These are phyloP conservation scores for Lethrus apterus DNA, from an alignment of 1,140 invertebrate genomes.

Conservation along the genomic window DNA sequence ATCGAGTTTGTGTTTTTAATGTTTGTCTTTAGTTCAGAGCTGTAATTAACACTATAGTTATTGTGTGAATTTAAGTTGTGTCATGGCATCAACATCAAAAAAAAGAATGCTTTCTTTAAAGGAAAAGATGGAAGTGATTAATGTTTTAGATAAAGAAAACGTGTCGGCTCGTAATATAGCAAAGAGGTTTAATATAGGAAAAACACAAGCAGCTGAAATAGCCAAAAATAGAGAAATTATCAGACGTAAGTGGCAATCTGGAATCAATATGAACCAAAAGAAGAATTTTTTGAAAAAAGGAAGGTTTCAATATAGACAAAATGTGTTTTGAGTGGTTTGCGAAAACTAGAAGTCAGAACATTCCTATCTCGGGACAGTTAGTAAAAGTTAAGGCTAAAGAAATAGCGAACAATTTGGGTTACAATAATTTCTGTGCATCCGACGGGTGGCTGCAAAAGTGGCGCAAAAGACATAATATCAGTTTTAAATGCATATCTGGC, in stretches of 20 bases:
- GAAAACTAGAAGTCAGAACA: slow-evolving; percentile 32
- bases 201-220: slow-evolving; percentile 23
- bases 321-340: slow-evolving; percentile 30
- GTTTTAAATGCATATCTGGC: background rate
- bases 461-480: background rate
- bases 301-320: slow-evolving; percentile 16
- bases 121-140: too few species aligned
- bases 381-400: slow-evolving; percentile 33
- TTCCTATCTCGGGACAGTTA: slow-evolving; percentile 33
- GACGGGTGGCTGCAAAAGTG: slow-evolving; percentile 36
- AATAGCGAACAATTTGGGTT: slow-evolving; percentile 31
- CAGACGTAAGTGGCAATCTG: slow-evolving; percentile 16
- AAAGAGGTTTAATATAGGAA: slow-evolving; percentile 19
- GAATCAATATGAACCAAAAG: slow-evolving; percentile 15
- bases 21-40: too few species aligned
- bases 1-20: too few species aligned
- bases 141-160: slow-evolving; percentile 20
- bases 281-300: slow-evolving; percentile 13
- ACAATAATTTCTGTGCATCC: slow-evolving; percentile 33
- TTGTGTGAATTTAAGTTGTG: too few species aligned
- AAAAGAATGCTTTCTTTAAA: too few species aligned
- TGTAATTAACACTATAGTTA: too few species aligned
- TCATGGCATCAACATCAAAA: too few species aligned
- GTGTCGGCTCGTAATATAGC: slow-evolving; percentile 15
- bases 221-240: slow-evolving; percentile 19